Evolutionary conservation across 1,140 invertebrate genomes (phyloP), one percentile per base, ranked within the genome.

Genomic region (Sipha flava): DNA sequence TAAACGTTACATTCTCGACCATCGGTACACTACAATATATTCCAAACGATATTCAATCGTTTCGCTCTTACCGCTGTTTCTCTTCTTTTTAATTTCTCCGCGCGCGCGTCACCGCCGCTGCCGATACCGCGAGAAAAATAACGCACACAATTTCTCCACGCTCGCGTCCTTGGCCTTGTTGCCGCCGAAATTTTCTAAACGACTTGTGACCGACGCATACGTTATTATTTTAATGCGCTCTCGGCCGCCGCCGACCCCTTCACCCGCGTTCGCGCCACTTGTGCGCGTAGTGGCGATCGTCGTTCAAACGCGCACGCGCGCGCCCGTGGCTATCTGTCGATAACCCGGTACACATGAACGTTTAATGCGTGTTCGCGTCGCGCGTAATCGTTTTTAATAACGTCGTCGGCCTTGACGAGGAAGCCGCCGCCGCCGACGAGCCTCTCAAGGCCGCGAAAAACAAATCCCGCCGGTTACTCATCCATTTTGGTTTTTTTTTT

Each of bases 401-500:
- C 66, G 64, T 49, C 26, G 43, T 70, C 2, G 43, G 43, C 66
- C 66, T 70, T 70, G 66, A 43, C 14, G 54, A 23, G 57, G n/a
- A n/a, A 7, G 16, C 16, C 29, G 16, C 23, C 43, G 9, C 43
- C 7, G 9, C 43, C 43, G 9, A 12, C 43, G 9, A 2, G 43
- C 1, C 52, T 73, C 34, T 52, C 70, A 52, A 73, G 70, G 64
- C 14, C 40, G 14, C 64, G n/a, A 40, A 21, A 66, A 37, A 21
- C 2, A 9, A 52, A 52, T 18, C n/a, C n/a, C n/a, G n/a, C n/a
- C n/a, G n/a, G n/a, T 23, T 43, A 49, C 68, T 75, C 31, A 75
- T 75, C 45, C 23, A 7, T 3, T 1, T 16, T 34, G 1, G 23
- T 37, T 52, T 62, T 79, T 59, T n/a, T 79, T 80, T 82, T 91